A percentile compares a stretch with the other conserved stretches of the same genome.
Conservation (phyloP, 1,140 invertebrate species). For the Parasteatoda tepidariorum region DNA sequence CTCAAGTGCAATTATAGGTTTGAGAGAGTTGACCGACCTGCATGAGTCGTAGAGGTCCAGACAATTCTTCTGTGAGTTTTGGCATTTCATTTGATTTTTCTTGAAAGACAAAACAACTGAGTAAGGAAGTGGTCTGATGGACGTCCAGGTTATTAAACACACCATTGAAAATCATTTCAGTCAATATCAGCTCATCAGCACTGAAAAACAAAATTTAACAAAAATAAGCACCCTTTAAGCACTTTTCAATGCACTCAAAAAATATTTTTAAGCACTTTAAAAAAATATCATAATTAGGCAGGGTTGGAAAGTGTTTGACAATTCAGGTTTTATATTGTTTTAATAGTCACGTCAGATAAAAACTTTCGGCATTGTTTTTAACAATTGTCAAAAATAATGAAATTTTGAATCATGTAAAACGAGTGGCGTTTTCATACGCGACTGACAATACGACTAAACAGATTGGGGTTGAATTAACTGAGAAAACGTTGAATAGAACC, state of each 20-base stretch:
- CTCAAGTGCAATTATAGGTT: too few relatives aligned
- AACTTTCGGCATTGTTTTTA: too few relatives aligned
- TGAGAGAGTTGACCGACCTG: too few relatives aligned
- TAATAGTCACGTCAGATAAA: background rate
- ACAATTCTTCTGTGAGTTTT: slow-evolving; percentile 86
- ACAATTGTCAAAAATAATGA: too few relatives aligned
- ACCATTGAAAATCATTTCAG: slow-evolving; percentile 98
- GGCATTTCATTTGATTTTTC: slow-evolving; percentile 89
- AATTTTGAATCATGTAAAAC: too few relatives aligned
- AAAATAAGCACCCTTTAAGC: too few relatives aligned
- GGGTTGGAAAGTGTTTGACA: too few relatives aligned
- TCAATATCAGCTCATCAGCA: slow-evolving; percentile 96
- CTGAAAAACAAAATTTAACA: slow-evolving; percentile 70
- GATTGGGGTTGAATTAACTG: too few relatives aligned
- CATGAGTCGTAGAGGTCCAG: slow-evolving; percentile 86
- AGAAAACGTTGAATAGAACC: background rate
- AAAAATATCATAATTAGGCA: too few relatives aligned
- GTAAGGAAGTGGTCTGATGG: slow-evolving; percentile 85
- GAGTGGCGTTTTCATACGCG: too few relatives aligned
- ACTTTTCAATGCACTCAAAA: background rate
- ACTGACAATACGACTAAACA: background rate
- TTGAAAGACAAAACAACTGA: slow-evolving; percentile 98
- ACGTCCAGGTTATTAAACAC: slow-evolving; percentile 89
- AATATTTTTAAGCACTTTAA: too few relatives aligned
- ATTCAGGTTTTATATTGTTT: background rate